A percentile compares a stretch with the other conserved stretches of the same genome.
These are phyloP conservation scores for Mesitornis unicolor DNA, from an alignment of 2,113 vertebrate species.

Conservation along the genomic window DNA sequence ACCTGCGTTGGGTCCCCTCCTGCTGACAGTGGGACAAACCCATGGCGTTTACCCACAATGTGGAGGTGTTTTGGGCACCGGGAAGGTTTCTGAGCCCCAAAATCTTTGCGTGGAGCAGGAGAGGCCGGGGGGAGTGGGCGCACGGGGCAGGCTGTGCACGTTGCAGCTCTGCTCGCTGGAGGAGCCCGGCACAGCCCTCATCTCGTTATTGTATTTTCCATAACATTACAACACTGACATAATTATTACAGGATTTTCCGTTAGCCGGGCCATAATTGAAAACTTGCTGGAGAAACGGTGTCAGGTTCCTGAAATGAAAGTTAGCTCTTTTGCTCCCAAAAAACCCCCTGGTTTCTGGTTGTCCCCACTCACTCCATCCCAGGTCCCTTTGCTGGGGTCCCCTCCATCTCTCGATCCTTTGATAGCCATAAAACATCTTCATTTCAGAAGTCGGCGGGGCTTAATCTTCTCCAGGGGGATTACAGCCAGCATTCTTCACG, in stretches of 20 bases:
- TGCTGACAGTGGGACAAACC: background rate
- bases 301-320: background rate
- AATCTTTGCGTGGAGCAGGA: background rate
- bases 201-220: constrained; percentile 18
- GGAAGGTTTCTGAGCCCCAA: background rate
- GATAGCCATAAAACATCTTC: background rate
- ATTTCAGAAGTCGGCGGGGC: background rate
- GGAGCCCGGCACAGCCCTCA: background rate
- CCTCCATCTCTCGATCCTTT: background rate
- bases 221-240: background rate
- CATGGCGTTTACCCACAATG: fast-evolving
- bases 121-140: fast-evolving
- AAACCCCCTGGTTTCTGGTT: fast-evolving
- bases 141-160: fast-evolving
- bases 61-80: background rate
- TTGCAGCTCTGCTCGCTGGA: background rate
- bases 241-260: constrained; percentile 8
- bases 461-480: background rate
- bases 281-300: background rate
- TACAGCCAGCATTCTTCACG: fast-evolving
- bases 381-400: background rate
- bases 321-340: background rate
- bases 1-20: background rate
- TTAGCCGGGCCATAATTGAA: constrained; percentile 11
- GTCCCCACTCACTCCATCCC: fast-evolving